Evolutionary conservation across 2,888 invertebrate genomes (phyloP).

Genomic region (Drosophila atroscutellata): DNA sequence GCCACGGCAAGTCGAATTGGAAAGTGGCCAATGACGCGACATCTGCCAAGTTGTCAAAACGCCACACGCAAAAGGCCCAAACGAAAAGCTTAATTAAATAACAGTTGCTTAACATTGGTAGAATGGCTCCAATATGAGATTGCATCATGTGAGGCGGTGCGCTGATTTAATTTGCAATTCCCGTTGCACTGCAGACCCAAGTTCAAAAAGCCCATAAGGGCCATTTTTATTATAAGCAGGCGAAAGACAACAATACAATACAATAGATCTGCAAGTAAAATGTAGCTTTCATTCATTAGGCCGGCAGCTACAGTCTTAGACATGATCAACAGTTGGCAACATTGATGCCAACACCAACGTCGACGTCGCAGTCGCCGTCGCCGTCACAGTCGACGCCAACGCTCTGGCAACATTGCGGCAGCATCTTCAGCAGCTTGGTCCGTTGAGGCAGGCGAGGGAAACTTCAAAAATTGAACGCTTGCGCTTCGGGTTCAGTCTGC

Average conservation of each 20-base stretch:
- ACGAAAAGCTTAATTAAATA: conserved; percentile 52
- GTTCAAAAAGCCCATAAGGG: conserved; percentile 71
- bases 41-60: conserved; percentile 48
- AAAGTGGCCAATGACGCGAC: conserved; percentile 44
- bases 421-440: conserved; percentile 58
- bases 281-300: conserved; percentile 72
- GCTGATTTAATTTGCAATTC: conserved; percentile 50
- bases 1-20: conserved; percentile 31
- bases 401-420: conserved; percentile 65
- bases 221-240: conserved; percentile 35
- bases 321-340: conserved; percentile 66
- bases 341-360: conserved; percentile 50
- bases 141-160: conserved; percentile 51
- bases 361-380: conserved; percentile 7
- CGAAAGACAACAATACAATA: conserved; percentile 13
- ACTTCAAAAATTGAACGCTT: conserved; percentile 61
- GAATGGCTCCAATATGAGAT: conserved; percentile 52
- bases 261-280: conserved; percentile 24
- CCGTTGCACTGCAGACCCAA: conserved; percentile 60
- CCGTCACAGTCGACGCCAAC: conserved; percentile 26
- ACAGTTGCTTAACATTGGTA: conserved; percentile 30
- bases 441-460: conserved; percentile 60
- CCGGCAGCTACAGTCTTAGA: conserved; percentile 41
- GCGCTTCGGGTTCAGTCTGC: conserved; percentile 75
- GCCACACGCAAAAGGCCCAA: conserved; percentile 51